Evolutionary conservation across 2,888 invertebrate genomes (phyloP), one percentile per base, ranked within the genome.

Genomic region (Sycophila texana): DNA sequence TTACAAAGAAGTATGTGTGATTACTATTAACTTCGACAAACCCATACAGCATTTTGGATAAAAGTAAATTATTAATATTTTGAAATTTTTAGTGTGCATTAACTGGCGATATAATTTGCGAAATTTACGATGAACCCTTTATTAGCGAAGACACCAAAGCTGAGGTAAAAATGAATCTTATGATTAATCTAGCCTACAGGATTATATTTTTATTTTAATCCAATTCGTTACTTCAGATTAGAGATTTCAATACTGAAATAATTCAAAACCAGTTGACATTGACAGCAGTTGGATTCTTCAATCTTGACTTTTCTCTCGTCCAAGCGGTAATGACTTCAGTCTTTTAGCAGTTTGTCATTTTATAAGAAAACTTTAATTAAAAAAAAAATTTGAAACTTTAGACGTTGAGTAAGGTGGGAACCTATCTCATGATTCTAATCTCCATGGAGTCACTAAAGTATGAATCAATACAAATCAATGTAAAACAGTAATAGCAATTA

Each of bases 61-160:
- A 39, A 10, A 10, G 5, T 39, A 39, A 39, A 39, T 39, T 3
- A 2, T 26, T 26, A 26, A 26, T 26, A 26, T 70, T 16, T 57
- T 39, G 0, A 39, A 18, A 7, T 55, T 53, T 77, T 4, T 26
- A 77, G 77, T 77, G 66, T 2, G 22, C 60, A 16, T 10, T 26
- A 68, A 71, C 61, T 60, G 80, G 80, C 7, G 72, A 80, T 22
- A 14, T 76, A 18, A 63, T 76, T 26, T 72, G 53, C 3, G 76
- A 72, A 63, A 20, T 80, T 1, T 80, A 80, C n/a, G 76, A 80
- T 57, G 76, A 76, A n/a, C 80, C 76, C 7, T 51, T 67, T 10
- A 68, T 80, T 13, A 76, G 39, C 20, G 76, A 80, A 30, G 20
- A 60, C 10, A 73, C 80, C 2, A 80, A 73, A 47, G 55, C 61